phyloP scores from a whole-genome alignment of 2,113 vertebrate genomes.

The Hippopotamus amphibius region DNA sequence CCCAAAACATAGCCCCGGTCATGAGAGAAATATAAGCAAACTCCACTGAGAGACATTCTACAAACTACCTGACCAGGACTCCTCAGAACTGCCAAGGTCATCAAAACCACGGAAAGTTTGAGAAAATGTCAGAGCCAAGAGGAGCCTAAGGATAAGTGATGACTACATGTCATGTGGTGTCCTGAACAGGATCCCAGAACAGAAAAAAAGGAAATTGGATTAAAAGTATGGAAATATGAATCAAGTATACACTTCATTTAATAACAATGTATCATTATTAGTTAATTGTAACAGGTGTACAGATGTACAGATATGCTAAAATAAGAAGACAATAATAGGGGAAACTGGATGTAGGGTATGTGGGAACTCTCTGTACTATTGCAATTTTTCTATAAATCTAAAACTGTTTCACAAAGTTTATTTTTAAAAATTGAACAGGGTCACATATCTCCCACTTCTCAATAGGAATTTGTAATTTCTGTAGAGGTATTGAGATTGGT shows the following conservation, averaged over 20 bases:
- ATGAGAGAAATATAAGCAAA: neutral
- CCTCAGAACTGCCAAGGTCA: neutral
- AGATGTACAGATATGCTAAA: neutral
- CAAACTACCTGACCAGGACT: neutral
- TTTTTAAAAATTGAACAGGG: neutral
- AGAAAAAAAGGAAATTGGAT: neutral
- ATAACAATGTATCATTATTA: neutral
- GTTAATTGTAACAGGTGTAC: neutral
- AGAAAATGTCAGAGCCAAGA: neutral
- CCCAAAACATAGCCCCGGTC: neutral
- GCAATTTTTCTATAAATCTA: neutral
- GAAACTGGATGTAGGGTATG: neutral
- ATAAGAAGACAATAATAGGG: neutral
- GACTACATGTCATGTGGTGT: neutral
- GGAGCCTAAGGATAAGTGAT: neutral
- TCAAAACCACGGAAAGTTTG: neutral
- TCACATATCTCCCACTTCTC: neutral
- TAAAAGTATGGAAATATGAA: neutral
- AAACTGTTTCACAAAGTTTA: neutral
- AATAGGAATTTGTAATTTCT: neutral
- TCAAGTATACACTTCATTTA: neutral
- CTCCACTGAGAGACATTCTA: neutral
- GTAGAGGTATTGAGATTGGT: too few relatives aligned
- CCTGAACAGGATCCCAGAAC: neutral
- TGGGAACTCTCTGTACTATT: neutral